Conservation (phyloP, 1,140 invertebrate genomes). For the Triops longicaudatus region DNA sequence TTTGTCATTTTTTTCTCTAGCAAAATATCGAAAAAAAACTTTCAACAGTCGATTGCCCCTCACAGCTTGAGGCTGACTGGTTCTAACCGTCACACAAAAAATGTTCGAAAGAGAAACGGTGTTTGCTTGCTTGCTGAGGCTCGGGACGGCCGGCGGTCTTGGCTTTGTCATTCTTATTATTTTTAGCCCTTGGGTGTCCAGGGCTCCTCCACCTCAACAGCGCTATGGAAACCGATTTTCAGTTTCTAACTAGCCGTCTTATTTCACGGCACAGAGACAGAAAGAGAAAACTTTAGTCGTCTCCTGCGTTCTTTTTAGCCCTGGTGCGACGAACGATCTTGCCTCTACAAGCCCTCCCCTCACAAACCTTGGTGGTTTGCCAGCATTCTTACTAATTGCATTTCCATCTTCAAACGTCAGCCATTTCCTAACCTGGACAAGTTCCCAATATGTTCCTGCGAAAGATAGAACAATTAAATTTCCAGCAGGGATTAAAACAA, state of each 20-base stretch:
- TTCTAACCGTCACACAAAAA: too few species aligned
- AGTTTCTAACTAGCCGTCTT: not conserved
- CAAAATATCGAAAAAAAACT: too few species aligned
- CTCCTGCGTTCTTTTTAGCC: not conserved
- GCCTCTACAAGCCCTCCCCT: not conserved
- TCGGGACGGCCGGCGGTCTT: not conserved
- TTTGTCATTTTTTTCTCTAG: too few species aligned
- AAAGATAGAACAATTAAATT: not conserved
- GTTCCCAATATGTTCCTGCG: not conserved
- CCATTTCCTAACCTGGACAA: not conserved
- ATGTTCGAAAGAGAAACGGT: not conserved
- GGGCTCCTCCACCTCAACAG: not conserved
- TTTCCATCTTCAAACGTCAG: not conserved
- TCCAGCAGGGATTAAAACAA: too few species aligned
- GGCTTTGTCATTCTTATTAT: conserved; percentile 8
- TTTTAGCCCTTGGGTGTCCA: not conserved
- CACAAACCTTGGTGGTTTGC: not conserved
- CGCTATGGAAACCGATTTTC: not conserved
- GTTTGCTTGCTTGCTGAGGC: not conserved
- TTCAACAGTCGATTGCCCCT: too few species aligned
- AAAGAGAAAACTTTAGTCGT: not conserved
- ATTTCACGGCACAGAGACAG: not conserved
- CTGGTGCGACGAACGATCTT: not conserved
- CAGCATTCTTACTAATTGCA: conserved; percentile 12
- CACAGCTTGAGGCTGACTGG: too few species aligned